Evolutionary conservation across 2,888 invertebrate genomes (phyloP), one percentile per base, ranked within the genome.

Genomic region (Hypsopygia costalis): DNA sequence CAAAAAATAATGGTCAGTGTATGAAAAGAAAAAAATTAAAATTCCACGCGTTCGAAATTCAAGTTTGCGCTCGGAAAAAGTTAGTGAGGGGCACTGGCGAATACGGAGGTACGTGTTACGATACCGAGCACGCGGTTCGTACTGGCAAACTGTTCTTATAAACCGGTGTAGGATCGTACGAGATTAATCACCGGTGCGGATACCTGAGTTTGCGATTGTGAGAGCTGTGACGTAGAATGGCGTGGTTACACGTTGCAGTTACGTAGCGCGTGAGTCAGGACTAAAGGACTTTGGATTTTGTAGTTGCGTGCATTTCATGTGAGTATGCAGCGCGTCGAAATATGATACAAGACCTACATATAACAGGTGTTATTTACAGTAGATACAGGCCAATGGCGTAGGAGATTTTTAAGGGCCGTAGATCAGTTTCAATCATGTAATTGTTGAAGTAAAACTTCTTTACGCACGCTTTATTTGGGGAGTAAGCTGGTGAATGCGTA

Each of bases 81-180:
- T 39, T 39, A 25, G 20, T 25, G 38, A 25, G 25, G 9, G 21
- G 11, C n/a, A 16, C 25, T 9, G 16, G 2, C 16, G 25, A 25
- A 11, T 1, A 7, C 11, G 32, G n/a, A 11, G 32, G 22, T 12
- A 28, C 27, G 10, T 32, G 33, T 39, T 8, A n/a, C 16, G n/a
- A 9, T 33, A 8, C 33, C 16, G 27, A 16, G 16, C 33, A 33
- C 39, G 33, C 39, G 39, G 25, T 34, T n/a, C 10, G 20, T 27
- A 39, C 39, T 39, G 39, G 33, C 27, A 3, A 5, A 10, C 6
- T 6, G 6, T 8, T 12, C 11, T 16, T 27, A 33, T 29, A 38
- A 33, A 38, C 38, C 38, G 32, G 38, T 38, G 30, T 30, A 1
- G 32, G 32, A 44, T 44, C 49, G 49, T 44, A 44, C 36, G 44